Base-by-base conservation (phyloP, 2,888 invertebrate genomes). In the Iphiclides podalirius region DNA sequence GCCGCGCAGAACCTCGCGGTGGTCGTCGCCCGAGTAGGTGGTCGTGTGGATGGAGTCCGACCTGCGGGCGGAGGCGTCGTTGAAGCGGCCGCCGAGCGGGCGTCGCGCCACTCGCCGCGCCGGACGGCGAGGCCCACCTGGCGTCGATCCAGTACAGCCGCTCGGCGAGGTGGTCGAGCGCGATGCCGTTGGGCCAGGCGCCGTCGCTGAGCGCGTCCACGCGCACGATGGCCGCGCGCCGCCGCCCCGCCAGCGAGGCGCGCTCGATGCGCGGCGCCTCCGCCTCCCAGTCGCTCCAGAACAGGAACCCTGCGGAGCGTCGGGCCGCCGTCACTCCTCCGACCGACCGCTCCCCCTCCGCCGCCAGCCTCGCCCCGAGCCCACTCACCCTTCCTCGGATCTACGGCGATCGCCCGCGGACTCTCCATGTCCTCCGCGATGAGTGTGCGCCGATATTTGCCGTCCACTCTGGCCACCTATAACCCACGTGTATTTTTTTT, bases 221-320 rank as follows among this genome's bases (percentile, higher is more conserved):
- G 61, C 83, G 80, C 64, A 91, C 93, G 45, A 94, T 92, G 26
- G 90, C 83, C 38, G 75, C 72, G 28, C 94, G 87, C 16, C 82
- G 79, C 54, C 92, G 90, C 0, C 96, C 96, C 42, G 95, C 93
- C 90, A 96, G 92, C 42, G 94, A 93, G 61, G 94, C 93, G 28
- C 95, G 91, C 80, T 96, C 96, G 61, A 96, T 95, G 57, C 96
- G 91, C 23, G 96, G 95, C 54, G 92, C 90, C 53, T 90, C 86
- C 60, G 91, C 91, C 71, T 94, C 94, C 96, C 96, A 96, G 83
- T 96, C 96, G 16, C 94, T 94, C 96, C 96, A 96, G 88, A 96
- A 96, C 57, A 96, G 79, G 61, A 90, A 80, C 1, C 64, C 91
- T 90, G 66, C 35, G 11, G 4, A 3, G 4, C 20, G 20, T 4